phyloP scores from a whole-genome alignment of 2,113 vertebrate species.

The Perca schrenkii region DNA sequence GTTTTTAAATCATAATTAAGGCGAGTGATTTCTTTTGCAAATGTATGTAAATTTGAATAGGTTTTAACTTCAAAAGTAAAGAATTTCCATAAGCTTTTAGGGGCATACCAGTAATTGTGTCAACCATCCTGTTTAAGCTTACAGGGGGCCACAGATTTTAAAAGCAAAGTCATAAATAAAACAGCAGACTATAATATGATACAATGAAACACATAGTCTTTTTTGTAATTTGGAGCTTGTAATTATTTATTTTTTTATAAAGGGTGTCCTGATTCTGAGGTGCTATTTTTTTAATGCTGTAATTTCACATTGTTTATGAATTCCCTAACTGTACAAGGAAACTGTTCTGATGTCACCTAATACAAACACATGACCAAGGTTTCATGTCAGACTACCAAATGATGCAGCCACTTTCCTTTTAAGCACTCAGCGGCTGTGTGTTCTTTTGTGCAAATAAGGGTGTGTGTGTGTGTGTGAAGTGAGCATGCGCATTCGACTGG shows the following conservation, averaged over 20 bases:
- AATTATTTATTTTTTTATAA: background rate
- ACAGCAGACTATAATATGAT: background rate
- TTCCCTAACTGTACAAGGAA: slow-evolving; percentile 8
- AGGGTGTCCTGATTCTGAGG: background rate
- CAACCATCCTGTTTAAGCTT: slow-evolving; percentile 4
- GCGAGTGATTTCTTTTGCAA: background rate
- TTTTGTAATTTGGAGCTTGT: slow-evolving; percentile 7
- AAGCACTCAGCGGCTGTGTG: slow-evolving; percentile 58
- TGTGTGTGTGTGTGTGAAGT: background rate
- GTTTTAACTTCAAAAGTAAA: background rate
- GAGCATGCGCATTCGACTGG: slow-evolving; percentile 57
- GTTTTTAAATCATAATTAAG: background rate
- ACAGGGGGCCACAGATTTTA: slow-evolving; percentile 34
- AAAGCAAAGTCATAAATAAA: slow-evolving; percentile 48
- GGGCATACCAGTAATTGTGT: background rate
- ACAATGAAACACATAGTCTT: background rate
- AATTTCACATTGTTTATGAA: slow-evolving; percentile 14
- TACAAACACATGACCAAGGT: slow-evolving; percentile 26
- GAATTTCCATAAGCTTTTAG: slow-evolving; percentile 7
- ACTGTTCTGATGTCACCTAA: slow-evolving; percentile 31
- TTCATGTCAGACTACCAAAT: slow-evolving; percentile 66
- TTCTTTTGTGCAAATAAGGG: slow-evolving; percentile 54
- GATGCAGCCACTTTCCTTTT: slow-evolving; percentile 57
- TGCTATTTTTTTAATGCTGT: background rate
- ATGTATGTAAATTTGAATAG: background rate